Evolutionary conservation across 2,888 invertebrate genomes (phyloP).

Genomic region (Perizoma affinitatum): DNA sequence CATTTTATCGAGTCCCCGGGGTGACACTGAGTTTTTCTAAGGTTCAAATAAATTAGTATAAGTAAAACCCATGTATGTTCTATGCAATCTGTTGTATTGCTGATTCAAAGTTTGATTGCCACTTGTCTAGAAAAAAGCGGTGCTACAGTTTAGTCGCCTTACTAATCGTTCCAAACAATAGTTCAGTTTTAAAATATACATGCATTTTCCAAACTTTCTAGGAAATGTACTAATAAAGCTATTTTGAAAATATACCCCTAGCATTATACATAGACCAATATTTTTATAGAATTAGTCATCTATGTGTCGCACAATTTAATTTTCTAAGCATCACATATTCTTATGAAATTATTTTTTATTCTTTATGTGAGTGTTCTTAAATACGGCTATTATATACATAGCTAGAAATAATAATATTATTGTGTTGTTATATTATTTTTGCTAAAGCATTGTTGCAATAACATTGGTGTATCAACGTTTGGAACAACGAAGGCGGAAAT

Average conservation of each 20-base stretch:
- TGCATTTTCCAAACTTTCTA: slow-evolving; percentile 53
- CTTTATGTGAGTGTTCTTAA: slow-evolving; percentile 7
- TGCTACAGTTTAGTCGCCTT: slow-evolving; percentile 8
- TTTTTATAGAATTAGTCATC: slow-evolving; percentile 36
- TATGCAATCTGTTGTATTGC: too few relatives aligned
- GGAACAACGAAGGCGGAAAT: too few relatives aligned
- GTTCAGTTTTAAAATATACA: slow-evolving; percentile 38
- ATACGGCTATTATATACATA: too few relatives aligned
- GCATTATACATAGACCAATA: slow-evolving; percentile 17
- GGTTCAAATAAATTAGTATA: too few relatives aligned
- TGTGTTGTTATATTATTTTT: too few relatives aligned
- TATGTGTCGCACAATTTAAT: slow-evolving; percentile 35
- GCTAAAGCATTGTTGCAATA: too few relatives aligned
- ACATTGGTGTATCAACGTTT: too few relatives aligned
- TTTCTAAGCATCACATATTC: slow-evolving; percentile 26
- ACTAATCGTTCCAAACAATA: slow-evolving; percentile 35
- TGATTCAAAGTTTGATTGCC: too few relatives aligned
- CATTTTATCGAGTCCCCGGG: too few relatives aligned
- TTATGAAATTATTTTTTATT: slow-evolving; percentile 11
- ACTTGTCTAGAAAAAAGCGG: neutral
- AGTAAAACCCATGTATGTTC: too few relatives aligned
- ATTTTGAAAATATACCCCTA: slow-evolving; percentile 39
- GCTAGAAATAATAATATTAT: too few relatives aligned
- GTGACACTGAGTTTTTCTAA: too few relatives aligned
- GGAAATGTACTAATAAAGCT: slow-evolving; percentile 30